phyloP scores from a whole-genome alignment of 2,888 invertebrate species.

The Molorchus minor region DNA sequence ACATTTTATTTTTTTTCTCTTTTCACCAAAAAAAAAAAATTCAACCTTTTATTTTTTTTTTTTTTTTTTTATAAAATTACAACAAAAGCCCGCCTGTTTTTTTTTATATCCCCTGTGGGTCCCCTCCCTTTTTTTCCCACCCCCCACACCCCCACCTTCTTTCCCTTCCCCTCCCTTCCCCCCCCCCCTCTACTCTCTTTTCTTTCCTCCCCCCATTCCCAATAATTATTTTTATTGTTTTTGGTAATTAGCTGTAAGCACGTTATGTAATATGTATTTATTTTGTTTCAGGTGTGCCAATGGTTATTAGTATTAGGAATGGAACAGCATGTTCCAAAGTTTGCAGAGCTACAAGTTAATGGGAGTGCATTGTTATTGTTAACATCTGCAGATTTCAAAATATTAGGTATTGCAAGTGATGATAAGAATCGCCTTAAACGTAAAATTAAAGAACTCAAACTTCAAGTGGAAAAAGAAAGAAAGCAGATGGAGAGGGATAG shows the following conservation, averaged over 20 bases:
- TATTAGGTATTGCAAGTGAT: conserved; percentile 79
- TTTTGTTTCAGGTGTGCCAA: conserved; percentile 80
- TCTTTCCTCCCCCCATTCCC: no score
- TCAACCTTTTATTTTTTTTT: no score
- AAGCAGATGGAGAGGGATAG: conserved; percentile 85
- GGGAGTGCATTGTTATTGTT: conserved; percentile 87
- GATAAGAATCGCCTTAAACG: conserved; percentile 86
- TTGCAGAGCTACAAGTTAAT: conserved; percentile 88
- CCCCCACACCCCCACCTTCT: no score
- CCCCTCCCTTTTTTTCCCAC: no score
- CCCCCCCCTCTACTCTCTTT: no score
- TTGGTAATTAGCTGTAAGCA: background rate
- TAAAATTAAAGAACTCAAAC: conserved; percentile 83
- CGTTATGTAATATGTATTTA: background rate
- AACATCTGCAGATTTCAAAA: conserved; percentile 92
- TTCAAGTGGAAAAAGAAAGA: conserved; percentile 76
- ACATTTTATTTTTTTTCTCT: no score
- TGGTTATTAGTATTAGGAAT: conserved; percentile 86
- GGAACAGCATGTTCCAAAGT: conserved; percentile 87
- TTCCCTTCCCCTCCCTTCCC: no score
- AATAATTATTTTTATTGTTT: background rate
- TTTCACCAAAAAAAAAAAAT: no score
- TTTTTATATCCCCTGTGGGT: no score
- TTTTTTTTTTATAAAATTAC: no score
- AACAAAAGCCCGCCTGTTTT: no score